Conservation (phyloP, 1,140 invertebrate genomes). For the Drosophila ambigua region DNA sequence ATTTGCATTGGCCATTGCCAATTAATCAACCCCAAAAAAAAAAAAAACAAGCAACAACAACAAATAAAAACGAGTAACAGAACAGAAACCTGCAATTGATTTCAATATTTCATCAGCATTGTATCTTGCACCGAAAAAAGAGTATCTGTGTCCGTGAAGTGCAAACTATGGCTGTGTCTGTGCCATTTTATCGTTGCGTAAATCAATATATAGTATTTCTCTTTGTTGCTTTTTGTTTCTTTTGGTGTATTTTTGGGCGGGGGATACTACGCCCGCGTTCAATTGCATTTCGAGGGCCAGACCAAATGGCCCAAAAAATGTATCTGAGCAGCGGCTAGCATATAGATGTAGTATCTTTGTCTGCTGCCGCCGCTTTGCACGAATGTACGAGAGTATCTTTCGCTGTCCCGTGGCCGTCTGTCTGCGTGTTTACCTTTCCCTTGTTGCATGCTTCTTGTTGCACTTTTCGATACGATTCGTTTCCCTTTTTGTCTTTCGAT, state of each 20-base stretch:
- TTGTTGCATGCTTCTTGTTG: conserved; percentile 64
- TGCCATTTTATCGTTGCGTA: conserved; percentile 65
- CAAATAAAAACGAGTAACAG: not conserved
- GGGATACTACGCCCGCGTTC: conserved; percentile 35
- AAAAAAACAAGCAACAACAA: conserved; percentile 6
- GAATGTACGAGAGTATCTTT: too few relatives aligned
- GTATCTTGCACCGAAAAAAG: conserved; percentile 43
- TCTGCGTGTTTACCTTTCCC: conserved; percentile 58
- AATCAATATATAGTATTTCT: conserved; percentile 53
- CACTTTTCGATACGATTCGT: conserved; percentile 50
- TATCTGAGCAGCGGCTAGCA: conserved; percentile 21
- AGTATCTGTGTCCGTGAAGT: conserved; percentile 31
- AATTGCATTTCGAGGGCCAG: conserved; percentile 42
- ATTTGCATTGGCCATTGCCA: conserved; percentile 72
- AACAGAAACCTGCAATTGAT: conserved; percentile 60
- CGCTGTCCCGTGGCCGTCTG: conserved; percentile 15
- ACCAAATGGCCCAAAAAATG: conserved; percentile 33
- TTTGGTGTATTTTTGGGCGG: not conserved
- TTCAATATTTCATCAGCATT: conserved; percentile 72
- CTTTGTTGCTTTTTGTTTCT: not conserved
- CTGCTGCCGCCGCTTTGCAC: too few relatives aligned
- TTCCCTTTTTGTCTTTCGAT: conserved; percentile 28
- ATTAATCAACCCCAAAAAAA: conserved; percentile 61
- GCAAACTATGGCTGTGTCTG: conserved; percentile 32
- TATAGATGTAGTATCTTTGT: conserved; percentile 1